Base-by-base conservation (phyloP, 2,888 invertebrate genomes). In the Drosophila flavopinicola region DNA sequence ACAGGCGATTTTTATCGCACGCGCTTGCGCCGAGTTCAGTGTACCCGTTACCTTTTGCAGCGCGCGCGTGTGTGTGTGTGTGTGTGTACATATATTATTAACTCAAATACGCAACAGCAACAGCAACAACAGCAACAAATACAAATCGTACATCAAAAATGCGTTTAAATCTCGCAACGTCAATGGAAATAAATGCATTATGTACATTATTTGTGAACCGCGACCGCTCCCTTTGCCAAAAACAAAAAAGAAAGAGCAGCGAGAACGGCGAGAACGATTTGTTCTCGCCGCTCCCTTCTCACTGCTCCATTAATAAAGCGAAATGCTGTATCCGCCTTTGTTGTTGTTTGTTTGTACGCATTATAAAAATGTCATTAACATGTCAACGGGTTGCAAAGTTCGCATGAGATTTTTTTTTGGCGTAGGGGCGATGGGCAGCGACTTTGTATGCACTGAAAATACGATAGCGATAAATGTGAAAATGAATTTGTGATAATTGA, bases 331-430 rank as follows among this genome's bases (percentile, higher is more conserved):
- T 86, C 82, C 82, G 82, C 75, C 76, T 85, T 78, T 75, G 72
- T 71, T 74, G 35, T 51, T 70, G 27, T 53, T 52, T 72, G 58
- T 42, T 68, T 48, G 58, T 60, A 76, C 74, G 66, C 67, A 75
- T 82, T 85, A 80, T 77, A 78, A 85, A 85, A 83, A 71, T 84
- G 83, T 85, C 87, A 85, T 87, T 87, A 84, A 87, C 83, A 87
- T 84, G 83, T 85, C 83, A 87, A 74, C 87, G 68, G 63, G 66
- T 59, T 71, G 61, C 60, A 66, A 75, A 78, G 86, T 83, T 82
- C 76, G 60, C 42, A 41, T 66, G 48, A 59, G 35, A 37, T 57
- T 64, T 52, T 42, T 39, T 49, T 48, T 53, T 44, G 32, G 24
- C 33, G 38, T 5, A 5, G 37, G 45, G 52, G 17, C 15, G 3